phyloP scores from a whole-genome alignment of 1,140 invertebrate species.

The Mamestra configurata region DNA sequence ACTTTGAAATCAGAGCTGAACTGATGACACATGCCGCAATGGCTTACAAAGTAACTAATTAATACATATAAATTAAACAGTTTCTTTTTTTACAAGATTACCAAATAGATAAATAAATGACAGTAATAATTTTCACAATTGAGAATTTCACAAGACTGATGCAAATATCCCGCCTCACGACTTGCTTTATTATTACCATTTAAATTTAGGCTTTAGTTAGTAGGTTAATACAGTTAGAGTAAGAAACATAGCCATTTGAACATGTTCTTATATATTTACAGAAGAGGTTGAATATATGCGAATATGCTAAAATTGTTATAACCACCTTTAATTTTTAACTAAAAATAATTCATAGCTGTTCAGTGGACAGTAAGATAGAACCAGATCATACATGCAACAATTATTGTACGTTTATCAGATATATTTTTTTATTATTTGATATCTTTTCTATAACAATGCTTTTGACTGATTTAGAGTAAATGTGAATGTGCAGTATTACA shows the following conservation, averaged over 20 bases:
- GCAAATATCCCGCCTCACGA: conserved; percentile 88
- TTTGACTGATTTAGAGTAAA: conserved; percentile 85
- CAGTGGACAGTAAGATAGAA: conserved; percentile 35
- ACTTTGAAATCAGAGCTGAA: conserved; percentile 86
- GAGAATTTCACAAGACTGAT: conserved; percentile 88
- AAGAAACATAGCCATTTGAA: conserved; percentile 69
- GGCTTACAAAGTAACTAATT: conserved; percentile 66
- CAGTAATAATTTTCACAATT: conserved; percentile 84
- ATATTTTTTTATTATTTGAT: conserved; percentile 75
- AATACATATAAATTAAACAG: conserved; percentile 62
- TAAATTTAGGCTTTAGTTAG: conserved; percentile 82
- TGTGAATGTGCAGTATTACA: conserved; percentile 85
- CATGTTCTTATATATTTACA: conserved; percentile 67
- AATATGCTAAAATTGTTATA: conserved; percentile 72
- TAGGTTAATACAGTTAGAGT: conserved; percentile 76
- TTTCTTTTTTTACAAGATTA: conserved; percentile 82
- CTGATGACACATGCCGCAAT: conserved; percentile 73
- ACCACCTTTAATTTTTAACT: conserved; percentile 70
- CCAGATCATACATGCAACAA: conserved; percentile 51
- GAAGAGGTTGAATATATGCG: conserved; percentile 51
- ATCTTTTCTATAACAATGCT: conserved; percentile 70
- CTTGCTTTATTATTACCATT: conserved; percentile 88
- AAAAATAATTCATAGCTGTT: conserved; percentile 48
- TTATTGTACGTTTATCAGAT: conserved; percentile 65
- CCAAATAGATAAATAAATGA: conserved; percentile 85